phyloP scores from a whole-genome alignment of 1,140 invertebrate species.

The Drosophila saltans region DNA sequence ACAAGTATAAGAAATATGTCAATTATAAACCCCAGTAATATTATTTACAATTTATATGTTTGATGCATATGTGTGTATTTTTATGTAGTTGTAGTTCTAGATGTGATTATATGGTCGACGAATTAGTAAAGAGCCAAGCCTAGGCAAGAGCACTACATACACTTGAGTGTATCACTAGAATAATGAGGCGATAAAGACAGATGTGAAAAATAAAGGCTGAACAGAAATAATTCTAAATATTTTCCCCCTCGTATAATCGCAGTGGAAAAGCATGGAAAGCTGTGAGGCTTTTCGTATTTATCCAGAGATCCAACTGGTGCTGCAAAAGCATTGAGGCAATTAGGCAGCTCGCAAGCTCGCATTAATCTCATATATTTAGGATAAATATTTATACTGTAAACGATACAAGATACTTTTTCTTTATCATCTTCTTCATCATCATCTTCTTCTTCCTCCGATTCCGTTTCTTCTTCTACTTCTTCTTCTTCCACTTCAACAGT shows the following conservation, averaged over 20 bases:
- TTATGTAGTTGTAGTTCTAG: neutral
- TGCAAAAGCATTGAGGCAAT: constrained; percentile 8
- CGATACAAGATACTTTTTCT: constrained; percentile 19
- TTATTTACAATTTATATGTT: neutral
- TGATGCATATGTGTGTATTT: neutral
- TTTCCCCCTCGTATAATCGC: neutral
- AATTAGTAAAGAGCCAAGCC: constrained; percentile 12
- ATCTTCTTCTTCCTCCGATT: constrained; percentile 13
- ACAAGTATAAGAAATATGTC: neutral
- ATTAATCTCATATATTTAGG: neutral
- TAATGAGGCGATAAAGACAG: neutral
- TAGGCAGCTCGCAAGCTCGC: constrained; percentile 4
- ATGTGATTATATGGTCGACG: neutral
- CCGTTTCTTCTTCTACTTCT: constrained; percentile 20
- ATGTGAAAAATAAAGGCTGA: neutral
- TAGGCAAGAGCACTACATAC: neutral
- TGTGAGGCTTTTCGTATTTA: neutral
- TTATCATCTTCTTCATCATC: constrained; percentile 2
- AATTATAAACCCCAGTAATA: neutral
- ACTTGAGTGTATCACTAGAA: neutral
- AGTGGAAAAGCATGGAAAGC: neutral
- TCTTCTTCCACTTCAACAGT: constrained; percentile 7
- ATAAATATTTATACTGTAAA: constrained; percentile 8
- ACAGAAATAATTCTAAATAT: neutral
- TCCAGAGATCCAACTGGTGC: neutral